Base-by-base conservation (phyloP, 2,888 invertebrate species). In the Resseliella maxima region DNA sequence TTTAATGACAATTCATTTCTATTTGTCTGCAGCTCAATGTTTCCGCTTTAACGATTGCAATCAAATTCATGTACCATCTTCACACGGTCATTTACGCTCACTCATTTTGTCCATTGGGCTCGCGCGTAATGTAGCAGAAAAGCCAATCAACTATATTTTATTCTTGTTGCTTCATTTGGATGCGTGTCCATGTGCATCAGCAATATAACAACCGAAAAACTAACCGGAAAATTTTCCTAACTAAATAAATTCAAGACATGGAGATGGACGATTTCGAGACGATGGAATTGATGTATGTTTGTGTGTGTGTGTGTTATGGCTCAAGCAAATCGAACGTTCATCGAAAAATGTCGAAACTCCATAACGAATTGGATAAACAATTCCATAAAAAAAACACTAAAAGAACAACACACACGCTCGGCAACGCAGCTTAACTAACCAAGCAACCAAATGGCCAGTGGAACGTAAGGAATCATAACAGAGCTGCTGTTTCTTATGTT, bases 91-190 rank as follows among this genome's bases (percentile, higher is more conserved):
- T 72, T 31, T 72, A 31, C 31, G 31, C 72, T 72, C 72, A n/a
- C n/a, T 38, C 83, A 83, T 38, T n/a, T 38, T 83, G 41, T 83
- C 83, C 83, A 83, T 83, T n/a, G 38, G 21, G 83, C 38, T n/a
- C 38, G 38, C 38, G 38, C 38, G 38, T 83, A 83, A 83, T 83
- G 83, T 36, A 83, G 83, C 83, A 83, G 83, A 83, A 83, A 83
- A 83, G 83, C 83, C 83, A 83, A 83, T 83, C 83, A 83, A 38
- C 83, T 83, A 83, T 83, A 38, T 38, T 83, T 83, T 83, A 83
- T 83, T 72, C 31, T 1, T 72, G n/a, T 15, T 15, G 72, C 12
- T 72, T 72, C 72, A 72, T 72, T 72, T 72, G 31, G 72, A 72
- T 72, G 72, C 72, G 31, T 72, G 72, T 12, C 38, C n/a, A 38